Percentiles rank a stretch among this genome's conserved stretches.
Evolutionary conservation across 1,140 invertebrate genomes (phyloP).

Genomic region (Psix sp.): DNA sequence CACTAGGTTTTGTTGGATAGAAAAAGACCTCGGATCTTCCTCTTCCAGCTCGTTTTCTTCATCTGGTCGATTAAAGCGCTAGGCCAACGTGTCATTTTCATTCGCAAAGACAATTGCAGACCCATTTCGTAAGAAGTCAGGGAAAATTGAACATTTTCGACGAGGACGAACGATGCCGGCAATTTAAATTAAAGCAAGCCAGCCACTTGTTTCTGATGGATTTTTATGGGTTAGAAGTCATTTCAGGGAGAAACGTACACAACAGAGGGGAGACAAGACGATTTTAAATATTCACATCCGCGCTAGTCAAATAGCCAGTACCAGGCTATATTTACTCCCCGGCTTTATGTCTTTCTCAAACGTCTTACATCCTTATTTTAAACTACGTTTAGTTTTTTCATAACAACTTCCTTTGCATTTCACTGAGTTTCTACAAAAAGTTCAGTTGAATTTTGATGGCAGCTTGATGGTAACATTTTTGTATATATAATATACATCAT

Average conservation of each 20-base stretch:
- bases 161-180: conserved; percentile 23
- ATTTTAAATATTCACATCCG: background rate
- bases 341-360: too few species aligned
- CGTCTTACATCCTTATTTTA: too few species aligned
- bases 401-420: too few species aligned
- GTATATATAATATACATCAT: too few species aligned
- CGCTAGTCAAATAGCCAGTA: too few species aligned
- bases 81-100: conserved; percentile 31
- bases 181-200: conserved; percentile 13
- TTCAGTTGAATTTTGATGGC: too few species aligned
- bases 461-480: too few species aligned
- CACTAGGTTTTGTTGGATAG: conserved; percentile 27
- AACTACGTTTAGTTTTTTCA: too few species aligned
- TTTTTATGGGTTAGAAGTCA: conserved; percentile 17
- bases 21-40: conserved; percentile 26
- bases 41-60: background rate
- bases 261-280: too few species aligned
- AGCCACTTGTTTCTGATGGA: conserved; percentile 10
- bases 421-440: too few species aligned
- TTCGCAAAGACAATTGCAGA: conserved; percentile 26
- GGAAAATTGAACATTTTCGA: conserved; percentile 36
- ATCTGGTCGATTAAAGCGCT: conserved; percentile 45
- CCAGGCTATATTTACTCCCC: too few species aligned
- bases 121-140: conserved; percentile 19
- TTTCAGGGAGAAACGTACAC: background rate